A percentile compares a stretch with the other conserved stretches of the same genome.
Evolutionary conservation across 2,797 vertebrate species (phyloP).

Genomic region (Oreochromis mossambicus): DNA sequence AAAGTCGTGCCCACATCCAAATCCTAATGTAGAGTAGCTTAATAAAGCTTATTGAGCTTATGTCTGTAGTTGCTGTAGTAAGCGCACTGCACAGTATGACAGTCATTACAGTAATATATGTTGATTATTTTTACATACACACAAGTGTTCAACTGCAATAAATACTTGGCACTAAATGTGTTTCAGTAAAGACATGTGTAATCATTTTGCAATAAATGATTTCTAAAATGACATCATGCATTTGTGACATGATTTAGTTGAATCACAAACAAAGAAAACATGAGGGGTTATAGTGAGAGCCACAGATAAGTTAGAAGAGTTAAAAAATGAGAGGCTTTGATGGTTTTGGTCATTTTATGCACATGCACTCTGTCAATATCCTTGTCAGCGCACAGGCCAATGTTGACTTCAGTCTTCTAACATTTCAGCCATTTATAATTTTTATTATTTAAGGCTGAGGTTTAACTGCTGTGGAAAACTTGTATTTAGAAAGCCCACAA

Average conservation of each 20-base stretch:
- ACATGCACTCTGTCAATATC: background rate
- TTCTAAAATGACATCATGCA: background rate
- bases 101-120: background rate
- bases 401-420: background rate
- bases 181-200: background rate
- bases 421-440: background rate
- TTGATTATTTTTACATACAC: background rate
- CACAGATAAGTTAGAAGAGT: background rate
- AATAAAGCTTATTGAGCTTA: background rate
- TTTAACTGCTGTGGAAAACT: background rate
- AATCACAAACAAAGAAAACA: background rate
- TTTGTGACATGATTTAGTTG: background rate
- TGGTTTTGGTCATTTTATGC: background rate
- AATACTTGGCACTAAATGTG: background rate
- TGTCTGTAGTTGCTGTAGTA: background rate
- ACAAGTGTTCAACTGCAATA: background rate
- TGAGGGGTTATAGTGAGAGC: background rate
- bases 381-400: background rate
- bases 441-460: background rate
- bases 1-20: background rate
- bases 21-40: background rate
- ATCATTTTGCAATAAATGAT: background rate
- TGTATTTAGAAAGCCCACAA: background rate
- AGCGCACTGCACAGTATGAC: background rate
- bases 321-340: background rate